These are phyloP conservation scores for Drosophila pachea DNA, from an alignment of 1,140 invertebrate genomes.

Conservation along the genomic window DNA sequence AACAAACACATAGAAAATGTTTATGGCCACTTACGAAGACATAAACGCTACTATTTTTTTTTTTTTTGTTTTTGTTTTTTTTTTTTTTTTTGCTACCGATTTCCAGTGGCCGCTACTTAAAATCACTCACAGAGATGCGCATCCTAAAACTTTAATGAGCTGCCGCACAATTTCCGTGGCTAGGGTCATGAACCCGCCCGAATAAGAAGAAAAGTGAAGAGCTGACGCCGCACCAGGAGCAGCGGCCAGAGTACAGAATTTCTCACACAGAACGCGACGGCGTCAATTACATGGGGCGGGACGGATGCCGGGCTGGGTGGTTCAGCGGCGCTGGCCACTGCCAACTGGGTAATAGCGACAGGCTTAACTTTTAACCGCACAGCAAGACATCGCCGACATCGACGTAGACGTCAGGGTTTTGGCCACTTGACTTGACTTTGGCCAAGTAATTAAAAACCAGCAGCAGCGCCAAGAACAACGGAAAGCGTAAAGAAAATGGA, in stretches of 20 bases:
- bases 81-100: constrained; percentile 46
- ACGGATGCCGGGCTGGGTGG: not conserved
- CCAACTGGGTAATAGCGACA: constrained; percentile 30
- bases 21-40: constrained; percentile 34
- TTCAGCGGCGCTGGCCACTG: constrained; percentile 17
- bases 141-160: constrained; percentile 59
- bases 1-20: constrained; percentile 30
- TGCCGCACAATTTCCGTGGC: constrained; percentile 28
- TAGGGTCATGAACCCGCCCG: constrained; percentile 61
- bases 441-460: constrained; percentile 70
- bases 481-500: constrained; percentile 58
- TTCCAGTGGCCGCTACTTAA: constrained; percentile 49
- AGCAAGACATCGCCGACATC: constrained; percentile 50
- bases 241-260: constrained; percentile 16
- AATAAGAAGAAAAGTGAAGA: constrained; percentile 19
- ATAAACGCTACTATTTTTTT: constrained; percentile 31
- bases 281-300: constrained; percentile 65
- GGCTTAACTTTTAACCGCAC: constrained; percentile 70
- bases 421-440: constrained; percentile 66
- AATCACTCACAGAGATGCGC: constrained; percentile 43
- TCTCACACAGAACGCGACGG: constrained; percentile 60
- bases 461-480: constrained; percentile 36
- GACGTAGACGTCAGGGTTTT: constrained; percentile 37
- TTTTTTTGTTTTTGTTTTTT: no score
- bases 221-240: not conserved